Evolutionary conservation across 2,888 invertebrate species (phyloP).

Genomic region (Drosophila planitibia): DNA sequence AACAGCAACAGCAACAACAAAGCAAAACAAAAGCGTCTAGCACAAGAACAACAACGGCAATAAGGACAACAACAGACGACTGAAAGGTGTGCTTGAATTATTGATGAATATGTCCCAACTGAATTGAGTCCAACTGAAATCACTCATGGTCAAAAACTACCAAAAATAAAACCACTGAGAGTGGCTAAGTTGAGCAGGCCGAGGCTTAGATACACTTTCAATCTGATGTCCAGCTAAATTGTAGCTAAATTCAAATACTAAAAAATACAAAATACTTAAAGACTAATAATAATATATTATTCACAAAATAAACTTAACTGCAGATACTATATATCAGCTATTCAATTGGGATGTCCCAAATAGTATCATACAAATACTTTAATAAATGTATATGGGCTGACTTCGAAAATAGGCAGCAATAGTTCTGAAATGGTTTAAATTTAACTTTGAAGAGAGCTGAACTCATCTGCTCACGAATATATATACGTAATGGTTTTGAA

Average conservation of each 20-base stretch:
- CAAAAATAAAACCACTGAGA: constrained; percentile 3
- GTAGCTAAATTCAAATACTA: background rate
- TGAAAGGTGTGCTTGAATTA: constrained; percentile 71
- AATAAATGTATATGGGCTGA: no score
- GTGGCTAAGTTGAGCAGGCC: background rate
- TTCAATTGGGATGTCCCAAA: no score
- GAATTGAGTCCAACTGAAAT: constrained; percentile 73
- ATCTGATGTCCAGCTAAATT: background rate
- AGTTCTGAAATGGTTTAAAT: background rate
- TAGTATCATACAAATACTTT: no score
- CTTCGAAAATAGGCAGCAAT: background rate
- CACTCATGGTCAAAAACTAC: constrained; percentile 63
- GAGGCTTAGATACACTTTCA: background rate
- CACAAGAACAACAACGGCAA: constrained; percentile 23
- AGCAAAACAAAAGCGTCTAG: background rate
- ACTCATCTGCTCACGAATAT: background rate
- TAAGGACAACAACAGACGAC: constrained; percentile 15
- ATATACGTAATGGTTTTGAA: background rate
- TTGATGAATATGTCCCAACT: constrained; percentile 76
- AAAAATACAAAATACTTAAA: no score
- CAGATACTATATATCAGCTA: no score
- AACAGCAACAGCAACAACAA: constrained; percentile 11
- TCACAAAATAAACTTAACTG: no score
- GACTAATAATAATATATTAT: no score
- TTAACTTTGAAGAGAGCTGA: background rate